Conservation (phyloP, 2,888 invertebrate genomes). For the Drosophila testacea region DNA sequence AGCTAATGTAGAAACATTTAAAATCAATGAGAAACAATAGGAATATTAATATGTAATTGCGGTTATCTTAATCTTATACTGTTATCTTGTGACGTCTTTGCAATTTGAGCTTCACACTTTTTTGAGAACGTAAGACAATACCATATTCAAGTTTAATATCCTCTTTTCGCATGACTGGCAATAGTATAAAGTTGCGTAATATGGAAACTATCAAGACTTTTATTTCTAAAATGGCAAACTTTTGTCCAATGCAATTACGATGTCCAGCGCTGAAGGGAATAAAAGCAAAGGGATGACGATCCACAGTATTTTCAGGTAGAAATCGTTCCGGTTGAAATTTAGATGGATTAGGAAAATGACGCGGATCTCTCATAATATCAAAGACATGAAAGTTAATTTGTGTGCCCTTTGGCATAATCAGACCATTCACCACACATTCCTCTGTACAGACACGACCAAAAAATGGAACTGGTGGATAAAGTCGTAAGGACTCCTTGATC, state of each 20-base stretch:
- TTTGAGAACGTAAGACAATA: slow-evolving; percentile 81
- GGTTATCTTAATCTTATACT: neutral
- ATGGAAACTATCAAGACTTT: slow-evolving; percentile 87
- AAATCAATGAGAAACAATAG: too few relatives aligned
- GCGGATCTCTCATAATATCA: slow-evolving; percentile 88
- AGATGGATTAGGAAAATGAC: slow-evolving; percentile 89
- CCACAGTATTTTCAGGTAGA: slow-evolving; percentile 86
- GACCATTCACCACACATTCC: slow-evolving; percentile 72
- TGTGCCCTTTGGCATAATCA: slow-evolving; percentile 86
- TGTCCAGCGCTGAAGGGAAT: slow-evolving; percentile 90
- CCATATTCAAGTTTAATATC: slow-evolving; percentile 85
- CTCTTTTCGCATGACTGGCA: slow-evolving; percentile 85
- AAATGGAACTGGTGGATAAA: slow-evolving; percentile 87
- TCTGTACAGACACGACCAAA: slow-evolving; percentile 83
- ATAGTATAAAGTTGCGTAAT: slow-evolving; percentile 86
- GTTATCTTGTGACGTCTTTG: slow-evolving; percentile 1
- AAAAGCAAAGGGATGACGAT: slow-evolving; percentile 88
- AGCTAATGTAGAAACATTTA: too few relatives aligned
- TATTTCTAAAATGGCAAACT: slow-evolving; percentile 89
- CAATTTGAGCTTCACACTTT: slow-evolving; percentile 37
- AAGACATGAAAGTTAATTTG: slow-evolving; percentile 87
- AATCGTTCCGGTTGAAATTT: slow-evolving; percentile 88
- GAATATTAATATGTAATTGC: neutral
- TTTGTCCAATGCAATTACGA: slow-evolving; percentile 90
- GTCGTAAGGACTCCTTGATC: slow-evolving; percentile 86